A percentile compares a stretch with the other conserved stretches of the same genome.
Conservation (phyloP, 2,888 invertebrate species). For the Tanypteryx hageni region DNA sequence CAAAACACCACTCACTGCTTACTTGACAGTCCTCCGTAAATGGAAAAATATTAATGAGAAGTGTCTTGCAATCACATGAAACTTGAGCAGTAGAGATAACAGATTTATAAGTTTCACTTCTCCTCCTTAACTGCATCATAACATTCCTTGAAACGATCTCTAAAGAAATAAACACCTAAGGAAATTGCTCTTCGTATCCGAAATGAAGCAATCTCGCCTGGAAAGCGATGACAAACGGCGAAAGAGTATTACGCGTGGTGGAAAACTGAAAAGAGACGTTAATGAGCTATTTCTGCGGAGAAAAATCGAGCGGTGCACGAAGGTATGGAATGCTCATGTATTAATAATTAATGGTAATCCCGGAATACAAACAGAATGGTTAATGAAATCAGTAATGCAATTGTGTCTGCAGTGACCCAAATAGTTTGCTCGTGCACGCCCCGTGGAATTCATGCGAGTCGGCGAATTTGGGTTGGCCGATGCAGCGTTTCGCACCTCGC, state of each 20-base stretch:
- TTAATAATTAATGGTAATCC: conserved; percentile 19
- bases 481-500: not conserved
- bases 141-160: not conserved
- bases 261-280: not conserved
- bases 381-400: not conserved
- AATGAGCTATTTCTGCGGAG: not conserved
- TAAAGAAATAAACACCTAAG: not conserved
- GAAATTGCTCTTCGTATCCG: not conserved
- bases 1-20: too few relatives aligned
- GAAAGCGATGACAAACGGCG: not conserved
- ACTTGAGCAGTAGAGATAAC: too few relatives aligned
- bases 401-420: conserved; percentile 18
- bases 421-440: not conserved
- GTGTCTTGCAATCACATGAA: too few relatives aligned
- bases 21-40: too few relatives aligned
- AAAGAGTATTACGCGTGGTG: not conserved
- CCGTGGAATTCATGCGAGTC: not conserved
- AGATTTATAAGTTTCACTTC: not conserved
- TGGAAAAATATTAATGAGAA: too few relatives aligned
- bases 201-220: not conserved
- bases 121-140: not conserved
- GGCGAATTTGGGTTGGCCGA: not conserved
- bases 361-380: not conserved
- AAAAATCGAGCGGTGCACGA: not conserved
- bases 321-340: conserved; percentile 15